A percentile compares a stretch with the other conserved stretches of the same genome.
Conservation (phyloP, 1,140 invertebrate species). For the Tigriopus japonicus region DNA sequence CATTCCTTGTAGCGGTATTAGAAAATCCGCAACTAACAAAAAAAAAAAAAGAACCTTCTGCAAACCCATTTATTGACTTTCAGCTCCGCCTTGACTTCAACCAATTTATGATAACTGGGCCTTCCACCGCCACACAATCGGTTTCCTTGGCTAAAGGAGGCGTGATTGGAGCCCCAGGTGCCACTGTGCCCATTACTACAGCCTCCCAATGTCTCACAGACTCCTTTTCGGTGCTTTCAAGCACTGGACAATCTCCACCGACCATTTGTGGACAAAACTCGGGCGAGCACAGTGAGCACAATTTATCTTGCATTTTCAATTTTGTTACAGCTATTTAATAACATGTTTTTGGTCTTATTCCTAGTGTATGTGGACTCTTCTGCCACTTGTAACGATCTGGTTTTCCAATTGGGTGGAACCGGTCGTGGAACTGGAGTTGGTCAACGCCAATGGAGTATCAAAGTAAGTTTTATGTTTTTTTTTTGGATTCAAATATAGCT, state of each 20-base stretch:
- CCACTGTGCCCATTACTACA: neutral
- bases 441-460: slow-evolving; percentile 6
- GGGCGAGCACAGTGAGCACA: slow-evolving; percentile 11
- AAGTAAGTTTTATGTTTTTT: too few relatives aligned
- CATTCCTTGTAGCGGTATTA: too few relatives aligned
- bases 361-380: neutral
- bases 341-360: too few relatives aligned
- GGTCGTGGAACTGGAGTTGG: neutral
- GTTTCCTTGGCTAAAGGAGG: neutral
- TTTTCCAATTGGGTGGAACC: neutral
- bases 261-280: slow-evolving; percentile 5
- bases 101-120: neutral
- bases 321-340: too few relatives aligned
- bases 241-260: neutral
- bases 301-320: too few relatives aligned
- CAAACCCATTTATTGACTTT: neutral
- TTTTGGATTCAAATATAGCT: too few relatives aligned
- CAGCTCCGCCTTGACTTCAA: slow-evolving; percentile 9
- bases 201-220: slow-evolving; percentile 1
- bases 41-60: too few relatives aligned
- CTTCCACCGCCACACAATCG: neutral
- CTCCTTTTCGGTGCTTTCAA: neutral
- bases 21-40: too few relatives aligned
- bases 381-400: neutral
- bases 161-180: neutral